These are phyloP conservation scores for Acholoe squamosa DNA, from an alignment of 2,888 invertebrate species.

Conservation along the genomic window DNA sequence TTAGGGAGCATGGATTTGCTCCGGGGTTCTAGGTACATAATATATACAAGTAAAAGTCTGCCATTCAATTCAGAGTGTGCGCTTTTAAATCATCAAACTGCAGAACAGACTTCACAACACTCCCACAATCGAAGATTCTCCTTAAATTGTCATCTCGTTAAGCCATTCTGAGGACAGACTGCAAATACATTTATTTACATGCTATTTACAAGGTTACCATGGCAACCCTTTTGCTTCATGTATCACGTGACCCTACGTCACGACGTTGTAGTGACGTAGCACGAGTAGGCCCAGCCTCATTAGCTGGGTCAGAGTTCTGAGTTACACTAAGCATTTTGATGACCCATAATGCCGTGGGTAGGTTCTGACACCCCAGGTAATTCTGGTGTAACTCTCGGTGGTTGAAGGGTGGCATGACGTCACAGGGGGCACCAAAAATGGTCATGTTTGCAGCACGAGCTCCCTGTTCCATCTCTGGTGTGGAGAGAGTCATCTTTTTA, in stretches of 20 bases:
- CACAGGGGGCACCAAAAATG: slow-evolving; percentile 84
- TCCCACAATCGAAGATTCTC: neutral
- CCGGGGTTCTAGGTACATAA: neutral
- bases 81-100: neutral
- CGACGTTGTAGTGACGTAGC: neutral
- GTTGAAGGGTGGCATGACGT: slow-evolving; percentile 83
- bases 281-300: neutral
- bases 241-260: slow-evolving; percentile 12
- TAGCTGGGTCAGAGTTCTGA: slow-evolving; percentile 13
- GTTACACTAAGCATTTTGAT: slow-evolving; percentile 66
- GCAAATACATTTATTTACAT: slow-evolving; percentile 17
- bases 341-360: slow-evolving; percentile 84
- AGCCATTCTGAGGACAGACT: no score
- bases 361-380: slow-evolving; percentile 84
- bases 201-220: slow-evolving; percentile 33
- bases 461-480: slow-evolving; percentile 80
- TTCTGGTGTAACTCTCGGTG: slow-evolving; percentile 82
- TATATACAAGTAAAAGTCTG: neutral
- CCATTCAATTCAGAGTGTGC: slow-evolving; percentile 2
- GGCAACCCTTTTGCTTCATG: slow-evolving; percentile 28
- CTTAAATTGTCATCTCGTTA: no score
- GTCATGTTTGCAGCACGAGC: slow-evolving; percentile 79
- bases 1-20: no score
- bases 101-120: neutral
- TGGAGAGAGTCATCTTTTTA: slow-evolving; percentile 79